Base-by-base conservation (phyloP, 2,888 invertebrate species). In the Lymantria dispar region DNA sequence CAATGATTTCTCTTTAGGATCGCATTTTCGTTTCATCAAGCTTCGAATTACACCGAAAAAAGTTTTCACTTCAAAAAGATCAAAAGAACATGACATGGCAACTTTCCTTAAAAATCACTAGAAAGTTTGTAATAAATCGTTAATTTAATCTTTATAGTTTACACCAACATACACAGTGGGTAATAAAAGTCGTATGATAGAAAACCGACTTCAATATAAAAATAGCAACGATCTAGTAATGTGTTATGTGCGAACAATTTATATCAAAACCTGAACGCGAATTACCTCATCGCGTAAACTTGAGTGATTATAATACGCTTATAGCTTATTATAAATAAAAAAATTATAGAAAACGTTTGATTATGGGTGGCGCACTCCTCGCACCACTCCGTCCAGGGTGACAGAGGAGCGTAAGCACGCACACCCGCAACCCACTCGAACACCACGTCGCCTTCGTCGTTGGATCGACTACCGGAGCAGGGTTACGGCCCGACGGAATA, bases 181-280 rank as follows among this genome's bases (percentile, higher is more conserved):
- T 30, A 52, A 52, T 52, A 52, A 52, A 52, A 52, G 52, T 52
- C 52, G 41, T 43, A 47, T 47, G 63, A 60, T 52, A 48, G 47
- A 60, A 52, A 54, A n/a, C 47, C 36, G 47, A 37, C 36, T 15
- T 3, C 30, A 40, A 37, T n/a, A 43, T 46, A 48, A 50, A 62
- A 62, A 62, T 62, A 62, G 56, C 53, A 12, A 14, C 43, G 12
- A 8, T 14, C 31, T 36, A 33, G 33, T 33, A 45, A 33, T 31
- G 33, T 33, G 38, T 45, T 48, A 59, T 30, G 29, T 36, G n/a
- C 43, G 15, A 60, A 47, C 42, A 45, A 46, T 50, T 48, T 47
- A 41, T 49, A 47, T 42, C 30, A 48, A 46, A 53, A 50, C 42
- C 38, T 56, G 22, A n/a, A 37, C 12, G 40, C 31, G 47, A 47